Conservation (phyloP, 2,113 vertebrate genomes). For the Siniperca chuatsi region DNA sequence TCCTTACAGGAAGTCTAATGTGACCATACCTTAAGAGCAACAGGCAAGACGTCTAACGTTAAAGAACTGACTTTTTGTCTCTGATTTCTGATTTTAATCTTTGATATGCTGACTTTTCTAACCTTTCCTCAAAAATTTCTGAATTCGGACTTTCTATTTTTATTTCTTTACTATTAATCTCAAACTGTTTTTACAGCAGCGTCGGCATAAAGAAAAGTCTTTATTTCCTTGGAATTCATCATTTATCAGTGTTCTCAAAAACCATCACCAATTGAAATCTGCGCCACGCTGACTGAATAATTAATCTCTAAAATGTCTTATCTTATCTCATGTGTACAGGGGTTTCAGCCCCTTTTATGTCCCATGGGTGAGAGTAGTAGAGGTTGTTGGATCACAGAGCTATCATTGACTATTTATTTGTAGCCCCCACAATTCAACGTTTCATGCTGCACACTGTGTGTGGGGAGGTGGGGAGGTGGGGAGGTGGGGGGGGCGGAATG, state of each 20-base stretch:
- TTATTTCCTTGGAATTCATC: background rate
- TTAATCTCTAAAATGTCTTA: background rate
- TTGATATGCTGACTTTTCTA: background rate
- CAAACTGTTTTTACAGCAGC: background rate
- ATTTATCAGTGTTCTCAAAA: background rate
- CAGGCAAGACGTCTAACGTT: background rate
- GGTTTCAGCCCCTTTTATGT: slow-evolving; percentile 11
- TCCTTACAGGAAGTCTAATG: background rate
- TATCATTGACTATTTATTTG: slow-evolving; percentile 92
- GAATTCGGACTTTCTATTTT: background rate
- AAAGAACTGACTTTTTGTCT: background rate
- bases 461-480: slow-evolving; percentile 4
- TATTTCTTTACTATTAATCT: background rate
- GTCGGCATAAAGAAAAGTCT: background rate
- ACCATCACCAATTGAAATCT: background rate
- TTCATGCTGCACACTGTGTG: slow-evolving; percentile 80
- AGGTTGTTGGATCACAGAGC: slow-evolving; percentile 85
- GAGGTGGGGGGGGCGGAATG: slow-evolving; percentile 57
- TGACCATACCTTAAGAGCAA: background rate
- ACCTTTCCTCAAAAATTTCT: background rate
- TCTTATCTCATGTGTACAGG: background rate
- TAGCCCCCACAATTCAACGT: slow-evolving; percentile 87
- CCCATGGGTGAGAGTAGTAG: slow-evolving; percentile 29
- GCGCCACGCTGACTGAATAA: background rate
- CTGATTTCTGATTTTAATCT: background rate